Percentiles rank a stretch among this genome's conserved stretches.
phyloP scores from a whole-genome alignment of 2,113 vertebrate genomes.

The Podilymbus podiceps region DNA sequence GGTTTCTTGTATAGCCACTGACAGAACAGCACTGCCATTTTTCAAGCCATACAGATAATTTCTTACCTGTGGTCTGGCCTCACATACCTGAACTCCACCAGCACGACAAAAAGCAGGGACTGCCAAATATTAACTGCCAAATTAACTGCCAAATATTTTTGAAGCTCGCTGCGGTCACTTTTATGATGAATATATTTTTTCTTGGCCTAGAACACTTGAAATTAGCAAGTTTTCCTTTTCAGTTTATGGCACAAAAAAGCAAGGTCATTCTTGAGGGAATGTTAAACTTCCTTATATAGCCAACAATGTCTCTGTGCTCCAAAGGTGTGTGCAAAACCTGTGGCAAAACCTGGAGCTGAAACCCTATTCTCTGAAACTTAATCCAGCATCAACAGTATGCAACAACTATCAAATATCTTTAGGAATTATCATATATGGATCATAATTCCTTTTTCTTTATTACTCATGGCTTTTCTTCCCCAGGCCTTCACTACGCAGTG shows the following conservation, averaged over 20 bases:
- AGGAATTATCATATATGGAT: neutral
- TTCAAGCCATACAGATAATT: neutral
- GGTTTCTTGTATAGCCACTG: neutral
- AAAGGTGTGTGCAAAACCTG: neutral
- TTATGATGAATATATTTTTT: neutral
- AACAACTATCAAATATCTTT: neutral
- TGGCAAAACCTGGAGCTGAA: neutral
- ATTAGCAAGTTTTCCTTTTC: neutral
- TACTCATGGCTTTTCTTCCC: neutral
- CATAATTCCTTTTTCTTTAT: neutral
- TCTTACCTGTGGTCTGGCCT: neutral
- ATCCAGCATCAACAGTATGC: neutral
- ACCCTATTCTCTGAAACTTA: neutral
- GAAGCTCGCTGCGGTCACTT: neutral
- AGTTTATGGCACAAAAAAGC: neutral
- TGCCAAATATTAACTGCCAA: constrained; percentile 9
- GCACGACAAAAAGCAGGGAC: neutral
- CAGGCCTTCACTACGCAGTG: neutral
- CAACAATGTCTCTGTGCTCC: neutral
- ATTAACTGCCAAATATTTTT: constrained; percentile 16
- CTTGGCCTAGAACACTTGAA: neutral
- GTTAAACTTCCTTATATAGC: neutral
- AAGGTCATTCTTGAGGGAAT: neutral
- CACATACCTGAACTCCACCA: neutral
- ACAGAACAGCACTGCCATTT: neutral